Evolutionary conservation across 2,888 invertebrate species (phyloP).

Genomic region (Sphinx pinastri): DNA sequence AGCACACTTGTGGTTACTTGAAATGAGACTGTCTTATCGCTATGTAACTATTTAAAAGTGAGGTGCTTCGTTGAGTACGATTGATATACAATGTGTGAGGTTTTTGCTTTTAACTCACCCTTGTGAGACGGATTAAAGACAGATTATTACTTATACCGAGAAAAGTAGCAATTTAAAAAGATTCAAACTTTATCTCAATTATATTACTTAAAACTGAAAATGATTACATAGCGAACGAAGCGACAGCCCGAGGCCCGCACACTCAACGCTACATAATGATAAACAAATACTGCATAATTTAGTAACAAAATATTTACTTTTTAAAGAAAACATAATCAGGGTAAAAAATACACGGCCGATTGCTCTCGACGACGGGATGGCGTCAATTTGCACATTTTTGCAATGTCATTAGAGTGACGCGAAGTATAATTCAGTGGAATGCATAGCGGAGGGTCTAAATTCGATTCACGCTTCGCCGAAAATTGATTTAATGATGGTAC

Average conservation of each 20-base stretch:
- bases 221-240: background rate
- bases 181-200: background rate
- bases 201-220: background rate
- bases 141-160: too few relatives aligned
- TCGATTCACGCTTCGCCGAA: conserved; percentile 17
- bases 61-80: too few relatives aligned
- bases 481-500: conserved; percentile 13
- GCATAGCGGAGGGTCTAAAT: conserved; percentile 13
- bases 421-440: conserved; percentile 11
- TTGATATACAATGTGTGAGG: too few relatives aligned
- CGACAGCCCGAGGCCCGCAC: background rate
- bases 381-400: conserved; percentile 5
- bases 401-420: conserved; percentile 6
- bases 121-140: too few relatives aligned
- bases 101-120: too few relatives aligned
- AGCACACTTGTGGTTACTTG: background rate
- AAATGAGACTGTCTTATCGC: too few relatives aligned
- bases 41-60: too few relatives aligned
- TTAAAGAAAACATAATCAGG: conserved; percentile 18
- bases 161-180: background rate
- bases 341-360: conserved; percentile 4
- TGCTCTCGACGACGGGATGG: background rate
- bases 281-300: conserved; percentile 15
- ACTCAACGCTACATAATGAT: conserved; percentile 1
- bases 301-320: conserved; percentile 20